A percentile compares a stretch with the other conserved stretches of the same genome.
Conservation (phyloP, 1,140 invertebrate genomes). For the Cecropterus lyciades region DNA sequence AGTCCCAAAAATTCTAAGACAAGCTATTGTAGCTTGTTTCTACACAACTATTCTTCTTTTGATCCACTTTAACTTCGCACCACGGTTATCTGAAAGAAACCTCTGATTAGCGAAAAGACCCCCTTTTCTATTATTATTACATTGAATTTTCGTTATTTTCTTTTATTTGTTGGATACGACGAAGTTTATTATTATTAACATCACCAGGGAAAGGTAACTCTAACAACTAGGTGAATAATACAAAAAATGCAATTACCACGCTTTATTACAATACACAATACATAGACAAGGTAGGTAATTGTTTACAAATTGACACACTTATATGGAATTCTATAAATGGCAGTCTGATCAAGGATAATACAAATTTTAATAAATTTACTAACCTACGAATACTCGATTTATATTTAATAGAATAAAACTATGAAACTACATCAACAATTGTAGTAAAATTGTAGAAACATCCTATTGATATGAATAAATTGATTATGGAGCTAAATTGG, state of each 20-base stretch:
- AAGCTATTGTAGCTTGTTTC: no score
- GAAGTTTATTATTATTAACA: no score
- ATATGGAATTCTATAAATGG: constrained; percentile 42
- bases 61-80: no score
- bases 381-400: constrained; percentile 23
- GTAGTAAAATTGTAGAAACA: constrained; percentile 9
- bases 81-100: no score
- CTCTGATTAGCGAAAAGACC: no score
- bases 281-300: constrained; percentile 47
- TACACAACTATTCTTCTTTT: no score
- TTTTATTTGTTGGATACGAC: no score
- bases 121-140: no score
- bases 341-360: constrained; percentile 56
- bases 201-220: no score
- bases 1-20: no score
- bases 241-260: constrained; percentile 24
- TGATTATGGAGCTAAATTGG: constrained; percentile 1
- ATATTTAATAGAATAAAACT: constrained; percentile 16
- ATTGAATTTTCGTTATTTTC: no score
- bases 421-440: constrained; percentile 24
- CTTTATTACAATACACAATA: constrained; percentile 52
- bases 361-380: constrained; percentile 32
- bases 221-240: no score
- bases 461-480: constrained; percentile 23
- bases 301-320: constrained; percentile 64